Base-by-base conservation (phyloP, 92 coral and sea anemone species). In the Epizoanthus ramosus region DNA sequence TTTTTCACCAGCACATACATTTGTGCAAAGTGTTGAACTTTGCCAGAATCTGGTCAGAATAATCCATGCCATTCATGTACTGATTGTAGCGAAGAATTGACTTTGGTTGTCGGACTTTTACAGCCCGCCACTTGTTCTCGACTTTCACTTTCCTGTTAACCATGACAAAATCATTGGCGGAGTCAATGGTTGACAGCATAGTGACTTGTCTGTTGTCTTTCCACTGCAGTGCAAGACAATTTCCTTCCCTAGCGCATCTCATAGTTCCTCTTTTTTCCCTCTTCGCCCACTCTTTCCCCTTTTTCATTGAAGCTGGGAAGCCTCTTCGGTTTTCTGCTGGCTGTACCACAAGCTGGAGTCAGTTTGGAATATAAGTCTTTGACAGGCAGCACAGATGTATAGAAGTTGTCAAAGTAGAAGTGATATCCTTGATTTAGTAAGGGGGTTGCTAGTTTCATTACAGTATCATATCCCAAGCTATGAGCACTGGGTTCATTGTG, bases 391-490 rank as follows among this genome's bases (percentile, higher is more conserved):
- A 87, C 66, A 15, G 93, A 89, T 4, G 90, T 82, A 64, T 82
- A 92, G 73, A 63, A 85, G 63, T 90, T 85, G 58, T 92, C 92
- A 39, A 87, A 63, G 86, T 41, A 92, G 19, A 93, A 56, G 73
- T 92, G 91, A 67, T 92, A 92, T 23, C 96, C 96, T 43, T 89
- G 91, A 59, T 83, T 71, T 17, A 84, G 53, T 45, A 65, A 37
- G 63, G 88, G 84, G 39, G 58, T 16, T 83, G 81, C 69, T 1
- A 92, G 81, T 67, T 79, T 77, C 91, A 87, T 90, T 9, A 92
- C 93, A 8, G 90, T 88, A 87, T 88, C 92, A 83, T 89, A 92
- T 6, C 87, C 97, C 31, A 92, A 85, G 21, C 93, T 90, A 89
- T 92, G 61, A 13, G 14, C 65, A 53, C 80, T 75, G 33, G 74